Evolutionary conservation across 1,140 invertebrate species (phyloP).

Genomic region (Neodiprion lecontei): DNA sequence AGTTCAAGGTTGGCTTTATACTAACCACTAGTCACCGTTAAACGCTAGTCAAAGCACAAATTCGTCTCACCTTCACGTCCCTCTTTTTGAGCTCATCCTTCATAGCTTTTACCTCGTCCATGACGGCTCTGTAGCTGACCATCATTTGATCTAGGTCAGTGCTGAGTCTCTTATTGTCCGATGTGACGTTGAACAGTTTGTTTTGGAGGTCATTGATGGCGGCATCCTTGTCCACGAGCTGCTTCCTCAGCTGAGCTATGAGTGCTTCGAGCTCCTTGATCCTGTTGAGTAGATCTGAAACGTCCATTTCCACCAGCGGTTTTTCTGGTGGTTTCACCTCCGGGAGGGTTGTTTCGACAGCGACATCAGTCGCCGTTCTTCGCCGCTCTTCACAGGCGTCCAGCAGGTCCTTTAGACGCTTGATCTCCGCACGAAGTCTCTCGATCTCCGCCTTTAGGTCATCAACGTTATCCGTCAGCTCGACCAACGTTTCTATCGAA

Average conservation of each 20-base stretch:
- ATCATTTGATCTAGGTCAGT: slow-evolving; percentile 33
- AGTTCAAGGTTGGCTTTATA: slow-evolving; percentile 3
- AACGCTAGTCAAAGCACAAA: slow-evolving; percentile 12
- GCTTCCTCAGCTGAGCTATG: slow-evolving; percentile 34
- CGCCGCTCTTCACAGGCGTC: slow-evolving; percentile 4
- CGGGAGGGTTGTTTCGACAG: background rate
- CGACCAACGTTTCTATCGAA: slow-evolving; percentile 42
- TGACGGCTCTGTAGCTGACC: slow-evolving; percentile 27
- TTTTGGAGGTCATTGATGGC: slow-evolving; percentile 32
- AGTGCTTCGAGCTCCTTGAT: slow-evolving; percentile 30
- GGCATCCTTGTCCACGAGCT: slow-evolving; percentile 38
- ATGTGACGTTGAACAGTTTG: slow-evolving; percentile 26
- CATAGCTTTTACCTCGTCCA: slow-evolving; percentile 27
- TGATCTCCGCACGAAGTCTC: slow-evolving; percentile 30
- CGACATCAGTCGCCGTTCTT: too few species aligned
- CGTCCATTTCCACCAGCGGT: background rate
- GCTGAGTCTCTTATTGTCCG: slow-evolving; percentile 12
- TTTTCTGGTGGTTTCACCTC: background rate
- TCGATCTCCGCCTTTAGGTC: slow-evolving; percentile 42
- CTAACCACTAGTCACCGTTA: slow-evolving; percentile 5
- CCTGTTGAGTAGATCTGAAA: slow-evolving; percentile 5
- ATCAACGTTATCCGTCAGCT: slow-evolving; percentile 40
- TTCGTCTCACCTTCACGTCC: slow-evolving; percentile 37
- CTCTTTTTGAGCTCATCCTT: slow-evolving; percentile 37
- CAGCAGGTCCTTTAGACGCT: slow-evolving; percentile 25